Percentiles rank a stretch among this genome's conserved stretches.
Evolutionary conservation across 1,140 invertebrate genomes (phyloP).

Genomic region (Ceratoteleas bidentatus): DNA sequence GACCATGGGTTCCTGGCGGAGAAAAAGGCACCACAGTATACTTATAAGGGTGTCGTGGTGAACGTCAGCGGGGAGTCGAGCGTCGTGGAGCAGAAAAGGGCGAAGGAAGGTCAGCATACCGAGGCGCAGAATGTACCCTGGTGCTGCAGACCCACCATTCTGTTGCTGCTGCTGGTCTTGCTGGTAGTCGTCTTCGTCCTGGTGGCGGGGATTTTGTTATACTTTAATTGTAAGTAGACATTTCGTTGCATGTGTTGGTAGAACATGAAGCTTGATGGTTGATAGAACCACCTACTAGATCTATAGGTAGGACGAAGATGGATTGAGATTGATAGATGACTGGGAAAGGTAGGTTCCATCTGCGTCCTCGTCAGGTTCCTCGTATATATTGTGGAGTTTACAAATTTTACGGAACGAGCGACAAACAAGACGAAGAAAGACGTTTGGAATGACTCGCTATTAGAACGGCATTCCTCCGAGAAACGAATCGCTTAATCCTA

Average conservation of each 20-base stretch:
- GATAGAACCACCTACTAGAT: too few relatives aligned
- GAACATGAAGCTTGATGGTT: too few relatives aligned
- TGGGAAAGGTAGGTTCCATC: too few relatives aligned
- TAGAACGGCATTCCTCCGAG: conserved; percentile 4
- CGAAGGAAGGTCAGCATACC: conserved; percentile 71
- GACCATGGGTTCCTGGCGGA: conserved; percentile 81
- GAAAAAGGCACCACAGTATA: conserved; percentile 78
- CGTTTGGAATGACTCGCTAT: too few relatives aligned
- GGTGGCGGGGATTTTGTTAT: conserved; percentile 83
- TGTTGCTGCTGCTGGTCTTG: conserved; percentile 81
- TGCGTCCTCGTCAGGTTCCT: background rate
- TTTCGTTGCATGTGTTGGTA: background rate
- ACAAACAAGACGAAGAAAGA: too few relatives aligned
- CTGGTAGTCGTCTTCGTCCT: conserved; percentile 83
- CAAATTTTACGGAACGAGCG: too few relatives aligned
- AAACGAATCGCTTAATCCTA: conserved; percentile 12
- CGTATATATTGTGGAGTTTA: too few relatives aligned
- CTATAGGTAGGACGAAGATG: too few relatives aligned
- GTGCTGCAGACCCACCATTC: conserved; percentile 80
- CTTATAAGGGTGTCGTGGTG: conserved; percentile 82
- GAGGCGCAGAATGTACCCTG: conserved; percentile 76
- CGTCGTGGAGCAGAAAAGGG: conserved; percentile 77
- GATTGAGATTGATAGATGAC: too few relatives aligned
- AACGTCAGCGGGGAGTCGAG: conserved; percentile 81
- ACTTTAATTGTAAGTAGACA: conserved; percentile 83